Base-by-base conservation (phyloP, 30 jellyfish, hydroid and myxozoan genomes). In the Aurelia coerulea region DNA sequence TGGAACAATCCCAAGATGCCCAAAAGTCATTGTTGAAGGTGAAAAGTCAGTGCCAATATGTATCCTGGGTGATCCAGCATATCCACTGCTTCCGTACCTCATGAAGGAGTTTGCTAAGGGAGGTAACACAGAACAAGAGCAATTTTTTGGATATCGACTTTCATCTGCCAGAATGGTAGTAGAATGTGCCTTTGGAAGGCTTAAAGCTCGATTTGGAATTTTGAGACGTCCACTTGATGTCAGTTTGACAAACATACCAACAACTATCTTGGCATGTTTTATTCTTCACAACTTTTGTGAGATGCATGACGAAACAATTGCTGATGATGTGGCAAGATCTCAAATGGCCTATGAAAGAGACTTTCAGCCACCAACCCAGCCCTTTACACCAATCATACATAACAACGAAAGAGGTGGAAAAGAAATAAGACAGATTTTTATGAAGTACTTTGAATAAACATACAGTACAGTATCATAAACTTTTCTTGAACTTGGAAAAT, bases 11-110 rank as follows among this genome's bases (percentile, higher is more conserved):
- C 89, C 87, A 62, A 68, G 80, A 23, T 79, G 85, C 18, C 87
- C 80, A 49, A 53, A 16, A n/a, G 81, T 76, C n/a, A 53, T 76
- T 76, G 87, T 76, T 12, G 80, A 53, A 17, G 87, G 87, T 2
- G 87, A 76, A 76, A 54, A 58, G 3, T 46, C 78, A 50, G 80
- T 76, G 54, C 87, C 81, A 56, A 35, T 76, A 51, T 76, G 78
- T 50, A 50, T 76, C 4, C 87, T 76, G 52, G 87, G 87, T 17
- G 87, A 76, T 76, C 88, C 84, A 56, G 84, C 88, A 31, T 56
- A 78, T 51, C 80, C 84, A 37, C 23, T 78, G 64, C 78, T 78
- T 83, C 88, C 81, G 33, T 78, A 56, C 60, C 46, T 78, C n/a
- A 56, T 78, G 88, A 78, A 78, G 51, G 88, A 78, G 60, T 78